Base-by-base conservation (phyloP, 2,888 invertebrate genomes). In the Hemaris fuciformis region DNA sequence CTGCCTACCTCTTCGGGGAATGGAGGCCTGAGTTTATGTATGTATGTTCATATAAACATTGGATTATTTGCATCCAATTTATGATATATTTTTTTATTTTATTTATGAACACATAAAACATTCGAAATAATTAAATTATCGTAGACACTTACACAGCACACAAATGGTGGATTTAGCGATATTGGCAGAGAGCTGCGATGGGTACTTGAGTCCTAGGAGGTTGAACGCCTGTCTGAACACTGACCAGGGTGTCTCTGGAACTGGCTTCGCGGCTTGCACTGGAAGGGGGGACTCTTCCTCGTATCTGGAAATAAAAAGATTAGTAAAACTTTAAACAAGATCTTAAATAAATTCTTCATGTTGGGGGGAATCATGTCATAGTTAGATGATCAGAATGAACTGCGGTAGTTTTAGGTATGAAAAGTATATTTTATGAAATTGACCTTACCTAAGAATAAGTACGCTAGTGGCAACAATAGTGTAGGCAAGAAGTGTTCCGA, bases 391-490 rank as follows among this genome's bases (percentile, higher is more conserved):
- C 3, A 34, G 10, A 34, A 13, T n/a, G 20, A 43, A 1, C 15
- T 13, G n/a, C 15, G 15, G 15, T 42, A 6, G n/a, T 18, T 20
- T 18, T 43, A 7, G 1, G 20, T 20, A 6, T n/a, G 8, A 5
- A 46, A 48, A 4, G 41, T 7, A 48, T 18, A 20, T 15, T 38
- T 23, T 23, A 38, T 8, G 25, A 13, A 20, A 10, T 13, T 10
- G 22, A 18, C 4, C 7, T 74, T 93, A 98, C 94, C 98, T 95
- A 34, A 98, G 93, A 60, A 99, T 95, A 7, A 98, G 93, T 1
- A 99, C 98, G 74, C 97, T 97, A 62, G 97, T 95, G 0, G 98
- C 97, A 0, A 99, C 98, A 68, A 98, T 98, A 1, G 98, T 97
- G 83, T 98, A 98, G 0, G 98, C 98, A 60, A 98, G 92, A 1